A percentile compares a stretch with the other conserved stretches of the same genome.
Conservation (phyloP, 2,113 vertebrate genomes). For the Apus apus region DNA sequence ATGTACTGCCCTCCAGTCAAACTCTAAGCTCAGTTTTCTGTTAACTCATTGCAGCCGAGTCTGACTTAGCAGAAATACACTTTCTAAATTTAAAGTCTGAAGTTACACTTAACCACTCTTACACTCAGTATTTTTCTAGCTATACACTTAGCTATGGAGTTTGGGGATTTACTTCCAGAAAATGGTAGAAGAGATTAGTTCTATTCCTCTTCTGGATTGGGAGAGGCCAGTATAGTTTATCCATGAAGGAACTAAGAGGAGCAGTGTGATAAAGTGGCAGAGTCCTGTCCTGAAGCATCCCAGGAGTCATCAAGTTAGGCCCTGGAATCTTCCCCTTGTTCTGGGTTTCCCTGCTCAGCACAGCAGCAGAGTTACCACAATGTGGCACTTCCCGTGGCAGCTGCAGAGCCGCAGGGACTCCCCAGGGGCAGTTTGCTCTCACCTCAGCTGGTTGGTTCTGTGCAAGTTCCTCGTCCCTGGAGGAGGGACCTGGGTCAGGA, state of each 20-base stretch:
- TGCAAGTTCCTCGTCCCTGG: accelerated
- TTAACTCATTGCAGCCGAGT: background rate
- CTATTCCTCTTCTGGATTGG: background rate
- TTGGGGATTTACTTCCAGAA: background rate
- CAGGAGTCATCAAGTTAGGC: background rate
- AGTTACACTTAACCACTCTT: background rate
- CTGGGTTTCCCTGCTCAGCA: background rate
- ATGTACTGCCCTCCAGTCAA: background rate
- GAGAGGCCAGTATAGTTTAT: background rate
- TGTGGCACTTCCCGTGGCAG: background rate
- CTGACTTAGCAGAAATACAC: background rate
- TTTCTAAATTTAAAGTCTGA: background rate
- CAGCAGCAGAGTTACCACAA: background rate
- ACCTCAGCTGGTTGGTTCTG: background rate
- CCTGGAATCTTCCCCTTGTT: background rate
- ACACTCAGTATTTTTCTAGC: background rate
- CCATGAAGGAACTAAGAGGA: background rate
- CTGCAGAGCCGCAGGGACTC: background rate
- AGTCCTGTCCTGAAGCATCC: background rate
- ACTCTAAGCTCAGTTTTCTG: background rate
- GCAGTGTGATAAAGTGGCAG: background rate
- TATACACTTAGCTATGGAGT: background rate
- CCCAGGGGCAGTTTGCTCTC: background rate
- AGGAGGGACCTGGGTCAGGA: background rate
- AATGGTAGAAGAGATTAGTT: background rate